Evolutionary conservation across 2,888 invertebrate genomes (phyloP), one percentile per base, ranked within the genome.

Genomic region (Drosophila affinis): DNA sequence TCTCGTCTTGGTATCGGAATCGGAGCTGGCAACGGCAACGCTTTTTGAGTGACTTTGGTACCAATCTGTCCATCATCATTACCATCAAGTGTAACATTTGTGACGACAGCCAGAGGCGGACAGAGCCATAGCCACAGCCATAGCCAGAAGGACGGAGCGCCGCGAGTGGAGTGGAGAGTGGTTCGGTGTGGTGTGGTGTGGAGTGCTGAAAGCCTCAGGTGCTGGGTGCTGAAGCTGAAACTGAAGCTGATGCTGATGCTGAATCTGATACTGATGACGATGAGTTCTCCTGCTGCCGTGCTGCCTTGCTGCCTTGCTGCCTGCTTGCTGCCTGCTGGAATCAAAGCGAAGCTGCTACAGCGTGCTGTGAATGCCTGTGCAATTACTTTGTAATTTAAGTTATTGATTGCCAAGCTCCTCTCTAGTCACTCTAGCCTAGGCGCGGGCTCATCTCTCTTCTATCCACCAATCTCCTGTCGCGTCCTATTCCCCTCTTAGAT

Each of bases 331-430:
- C 27, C 27, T 21, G 17, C 47, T 46, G 53, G 51, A 68, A 77
- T 74, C 78, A 63, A 54, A 56, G 59, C 68, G 70, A 69, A 77
- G 76, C 77, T 76, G 71, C 76, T 64, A 76, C 83, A 84, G 87
- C 89, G 82, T 86, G 88, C 87, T 81, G 88, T 86, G 87, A 88
- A 89, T 90, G 87, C 89, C 90, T 79, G 77, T 72, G 89, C 90
- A 90, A 90, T 90, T 90, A 91, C 90, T 91, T 91, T 90, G 90
- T 90, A 90, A 91, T 90, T 91, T 90, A 88, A 91, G 91, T 90
- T 90, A 90, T 90, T 90, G 91, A 90, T 90, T 90, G 91, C 89
- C 87, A 86, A 78, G 85, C 89, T 87, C 32, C 65, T 53, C 67
- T 57, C 59, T 39, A 39, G 39, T 39, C 65, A 49, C 67, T 57